Evolutionary conservation across 2,113 vertebrate species (phyloP), one percentile per base, ranked within the genome.

Genomic region (Microcebus murinus): DNA sequence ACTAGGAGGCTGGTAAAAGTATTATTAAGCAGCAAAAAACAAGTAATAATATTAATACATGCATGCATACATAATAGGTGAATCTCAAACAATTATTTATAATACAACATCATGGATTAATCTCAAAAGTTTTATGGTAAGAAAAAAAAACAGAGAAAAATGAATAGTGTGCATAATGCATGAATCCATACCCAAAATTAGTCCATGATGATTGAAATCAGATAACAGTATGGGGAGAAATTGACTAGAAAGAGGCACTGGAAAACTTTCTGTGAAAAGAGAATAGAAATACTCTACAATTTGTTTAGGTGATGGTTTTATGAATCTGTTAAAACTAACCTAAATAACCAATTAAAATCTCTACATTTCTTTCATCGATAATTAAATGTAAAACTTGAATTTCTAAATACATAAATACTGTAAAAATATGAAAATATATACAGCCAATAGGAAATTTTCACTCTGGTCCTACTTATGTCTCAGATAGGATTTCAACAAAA

Each of bases 371-470:
- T 96, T 95, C 94, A 91, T 59, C 18, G 97, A 55, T 96, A 97
- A 97, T 97, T 96, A 96, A 93, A 97, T 97, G 81, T 65, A 86
- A 91, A 96, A 88, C 42, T 96, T 85, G 57, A 96, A 97, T 98
- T 97, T 98, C 57, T 94, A 97, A 97, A 92, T 96, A 48, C 93
- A 97, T 48, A 97, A 84, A 92, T 63, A 13, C 55, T 31, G 71
- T 52, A 92, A 73, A 42, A 91, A 63, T 45, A 80, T 63, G 92
- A 68, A 76, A 23, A 73, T 6, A 1, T 29, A 61, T 20, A 65
- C 17, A 96, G 73, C 68, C 50, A 65, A 97, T 7, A 36, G 1
- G 23, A 91, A 96, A 93, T 92, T 67, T 98, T 97, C 55, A 94
- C 5, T 70, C 21, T 97, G 84, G 82, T 95, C 94, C 14, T 95